phyloP scores from a whole-genome alignment of 2,797 vertebrate genomes.

The Neoniphon sammara region DNA sequence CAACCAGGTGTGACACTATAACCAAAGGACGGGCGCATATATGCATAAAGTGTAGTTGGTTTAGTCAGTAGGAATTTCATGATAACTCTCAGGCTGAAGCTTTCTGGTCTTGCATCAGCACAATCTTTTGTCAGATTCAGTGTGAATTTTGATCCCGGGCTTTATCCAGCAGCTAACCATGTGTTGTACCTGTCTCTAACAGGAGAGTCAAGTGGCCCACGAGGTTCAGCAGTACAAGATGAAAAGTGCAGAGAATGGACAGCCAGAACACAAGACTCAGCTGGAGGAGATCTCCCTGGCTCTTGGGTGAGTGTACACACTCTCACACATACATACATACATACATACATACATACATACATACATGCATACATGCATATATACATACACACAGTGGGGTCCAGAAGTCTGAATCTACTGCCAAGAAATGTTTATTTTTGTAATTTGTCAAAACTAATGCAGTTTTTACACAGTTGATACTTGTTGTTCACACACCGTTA shows the following conservation, averaged over 20 bases:
- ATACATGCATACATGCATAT: neutral
- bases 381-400: neutral
- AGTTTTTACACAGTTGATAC: too few relatives aligned
- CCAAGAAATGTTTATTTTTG: too few relatives aligned
- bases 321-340: neutral
- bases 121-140: too few relatives aligned
- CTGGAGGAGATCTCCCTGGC: constrained; percentile 91
- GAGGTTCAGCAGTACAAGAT: constrained; percentile 95
- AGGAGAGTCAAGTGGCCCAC: constrained; percentile 93
- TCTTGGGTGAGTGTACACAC: constrained; percentile 84
- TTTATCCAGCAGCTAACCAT: neutral
- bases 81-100: neutral
- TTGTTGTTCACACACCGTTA: too few relatives aligned
- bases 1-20: neutral
- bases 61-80: neutral
- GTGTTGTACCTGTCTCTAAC: constrained; percentile 39
- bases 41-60: neutral
- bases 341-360: neutral
- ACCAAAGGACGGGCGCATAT: too few relatives aligned
- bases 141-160: too few relatives aligned
- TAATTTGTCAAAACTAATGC: too few relatives aligned
- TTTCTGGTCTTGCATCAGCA: too few relatives aligned
- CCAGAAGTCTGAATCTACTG: too few relatives aligned
- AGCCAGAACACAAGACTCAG: constrained; percentile 90
- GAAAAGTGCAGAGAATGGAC: constrained; percentile 93